Percentiles rank a stretch among this genome's conserved stretches.
phyloP scores from a whole-genome alignment of 2,797 vertebrate species.

The Eulemur albifrons region DNA sequence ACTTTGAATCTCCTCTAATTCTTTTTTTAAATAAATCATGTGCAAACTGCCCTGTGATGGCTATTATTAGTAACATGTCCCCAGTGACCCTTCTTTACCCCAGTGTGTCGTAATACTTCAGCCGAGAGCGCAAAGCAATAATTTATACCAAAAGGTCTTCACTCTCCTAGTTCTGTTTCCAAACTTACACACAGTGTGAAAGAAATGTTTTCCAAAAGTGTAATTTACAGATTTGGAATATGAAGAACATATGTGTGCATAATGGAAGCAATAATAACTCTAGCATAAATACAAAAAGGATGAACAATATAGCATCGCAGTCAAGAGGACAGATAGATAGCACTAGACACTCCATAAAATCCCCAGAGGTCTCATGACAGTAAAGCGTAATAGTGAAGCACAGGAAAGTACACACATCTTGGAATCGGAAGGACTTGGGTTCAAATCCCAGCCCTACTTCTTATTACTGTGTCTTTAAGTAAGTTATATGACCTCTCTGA shows the following conservation, averaged over 20 bases:
- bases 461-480: not conserved
- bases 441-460: not conserved
- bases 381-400: not conserved
- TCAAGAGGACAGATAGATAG: no score
- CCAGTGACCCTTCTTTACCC: not conserved
- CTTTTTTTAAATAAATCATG: not conserved
- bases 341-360: not conserved
- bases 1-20: not conserved
- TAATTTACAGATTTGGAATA: not conserved
- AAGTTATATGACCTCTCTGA: not conserved
- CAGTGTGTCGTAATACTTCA: not conserved
- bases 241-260: no score
- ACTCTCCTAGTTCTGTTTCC: not conserved
- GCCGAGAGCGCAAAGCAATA: not conserved
- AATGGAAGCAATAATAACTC: not conserved
- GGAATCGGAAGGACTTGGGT: not conserved
- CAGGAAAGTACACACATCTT: not conserved
- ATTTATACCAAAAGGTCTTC: not conserved
- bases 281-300: not conserved
- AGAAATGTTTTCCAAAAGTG: not conserved
- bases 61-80: not conserved
- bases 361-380: not conserved
- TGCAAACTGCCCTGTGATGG: not conserved
- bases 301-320: not conserved
- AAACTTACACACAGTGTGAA: not conserved